Evolutionary conservation across 2,888 invertebrate genomes (phyloP).

Genomic region (Platycheirus albimanus): DNA sequence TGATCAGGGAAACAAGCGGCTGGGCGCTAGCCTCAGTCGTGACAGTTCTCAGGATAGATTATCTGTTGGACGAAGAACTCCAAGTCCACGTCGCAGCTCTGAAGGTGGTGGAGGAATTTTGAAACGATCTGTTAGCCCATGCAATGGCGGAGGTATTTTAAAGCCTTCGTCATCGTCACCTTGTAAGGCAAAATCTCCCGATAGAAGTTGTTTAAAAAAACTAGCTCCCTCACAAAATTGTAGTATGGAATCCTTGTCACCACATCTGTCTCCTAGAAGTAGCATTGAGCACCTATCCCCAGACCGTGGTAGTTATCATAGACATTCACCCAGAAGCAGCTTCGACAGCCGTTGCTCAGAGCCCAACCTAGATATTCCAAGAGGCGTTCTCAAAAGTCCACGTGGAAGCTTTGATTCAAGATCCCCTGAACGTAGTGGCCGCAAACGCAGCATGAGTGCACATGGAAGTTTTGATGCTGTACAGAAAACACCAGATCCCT

Average conservation of each 20-base stretch:
- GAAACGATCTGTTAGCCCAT: conserved; percentile 80
- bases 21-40: conserved; percentile 80
- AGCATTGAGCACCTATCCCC: conserved; percentile 82
- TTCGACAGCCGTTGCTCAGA: conserved; percentile 82
- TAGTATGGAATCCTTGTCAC: conserved; percentile 80
- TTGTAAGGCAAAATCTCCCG: conserved; percentile 81
- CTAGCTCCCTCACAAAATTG: conserved; percentile 80
- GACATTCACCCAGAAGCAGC: conserved; percentile 81
- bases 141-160: conserved; percentile 78
- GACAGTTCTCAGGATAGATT: conserved; percentile 81
- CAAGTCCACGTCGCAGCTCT: conserved; percentile 81
- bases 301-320: conserved; percentile 79
- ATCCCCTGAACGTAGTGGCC: conserved; percentile 77
- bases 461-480: conserved; percentile 81
- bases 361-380: conserved; percentile 79
- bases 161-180: conserved; percentile 80
- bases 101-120: conserved; percentile 82
- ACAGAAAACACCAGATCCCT: conserved; percentile 78
- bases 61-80: conserved; percentile 79
- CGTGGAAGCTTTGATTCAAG: conserved; percentile 79
- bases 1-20: conserved; percentile 81
- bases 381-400: conserved; percentile 77
- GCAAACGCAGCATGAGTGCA: conserved; percentile 82
- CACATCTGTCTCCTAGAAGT: conserved; percentile 81
- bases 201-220: conserved; percentile 81